Evolutionary conservation across 2,797 vertebrate genomes (phyloP), one percentile per base, ranked within the genome.

Genomic region (Sternotherus odoratus): DNA sequence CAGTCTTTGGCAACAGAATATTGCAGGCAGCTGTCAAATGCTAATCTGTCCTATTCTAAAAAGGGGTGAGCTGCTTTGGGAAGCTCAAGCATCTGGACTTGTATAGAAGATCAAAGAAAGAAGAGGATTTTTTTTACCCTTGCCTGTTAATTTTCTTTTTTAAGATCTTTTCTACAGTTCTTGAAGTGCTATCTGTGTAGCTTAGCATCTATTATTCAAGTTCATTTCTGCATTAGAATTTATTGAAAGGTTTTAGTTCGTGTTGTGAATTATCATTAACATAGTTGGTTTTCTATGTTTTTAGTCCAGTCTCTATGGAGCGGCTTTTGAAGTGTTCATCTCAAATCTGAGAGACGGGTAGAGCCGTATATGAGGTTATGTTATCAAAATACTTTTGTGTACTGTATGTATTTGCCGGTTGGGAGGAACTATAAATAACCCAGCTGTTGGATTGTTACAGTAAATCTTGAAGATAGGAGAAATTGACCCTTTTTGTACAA

Each of bases 11-110:
- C 94, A 95, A 63, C 87, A 91, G 39, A 24, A 5, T 92, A 21
- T 77, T 1, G 5, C 46, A 93, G 83, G 81, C 96, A 95, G 85
- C 85, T 93, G 92, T 91, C 91, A 95, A 93, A 95, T 92, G 91
- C 79, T 93, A 77, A 92, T 95, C 63, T 89, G 87, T 91, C 72
- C 57, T 81, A 81, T 79, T 82, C 56, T 88, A 87, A 95, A 95
- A 69, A 83, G 0, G 46, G 17, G 33, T 90, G 85, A 91, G 72
- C 87, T 79, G 36, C 50, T 92, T 69, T 93, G 91, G 85, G 86
- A 96, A 93, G 92, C 86, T 81, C 86, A 96, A 77, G 75, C 78
- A 66, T 92, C 53, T 91, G 7, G 88, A 36, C 36, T 92, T 80
- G n/a, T 83, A 69, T 2, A n/a, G 33, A 77, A 81, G 28, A 53